Percentiles rank a stretch among this genome's conserved stretches.
phyloP scores from a whole-genome alignment of 53 echinoderm and acorn worm species.

The Holothuria scabra region DNA sequence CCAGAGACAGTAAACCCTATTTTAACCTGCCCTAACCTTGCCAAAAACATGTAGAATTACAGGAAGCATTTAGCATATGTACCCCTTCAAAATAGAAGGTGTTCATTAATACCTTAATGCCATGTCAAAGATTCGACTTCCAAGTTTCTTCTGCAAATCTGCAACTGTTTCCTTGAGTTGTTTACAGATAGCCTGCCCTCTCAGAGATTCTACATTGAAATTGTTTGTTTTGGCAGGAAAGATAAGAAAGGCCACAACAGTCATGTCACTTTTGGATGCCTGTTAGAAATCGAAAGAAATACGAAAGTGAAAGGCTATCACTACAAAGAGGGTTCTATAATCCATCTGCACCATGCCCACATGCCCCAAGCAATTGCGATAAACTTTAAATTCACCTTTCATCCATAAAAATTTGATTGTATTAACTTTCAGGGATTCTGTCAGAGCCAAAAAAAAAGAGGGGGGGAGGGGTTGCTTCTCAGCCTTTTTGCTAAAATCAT shows the following conservation, averaged over 20 bases:
- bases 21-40: no score
- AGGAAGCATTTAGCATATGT: neutral
- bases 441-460: no score
- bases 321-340: no score
- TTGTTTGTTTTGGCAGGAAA: conserved; percentile 94
- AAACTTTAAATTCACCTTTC: neutral
- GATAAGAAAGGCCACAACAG: conserved; percentile 94
- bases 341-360: no score
- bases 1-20: no score
- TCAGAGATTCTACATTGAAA: conserved; percentile 94
- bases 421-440: no score
- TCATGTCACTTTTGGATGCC: conserved; percentile 85
- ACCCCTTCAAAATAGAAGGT: neutral
- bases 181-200: conserved; percentile 95
- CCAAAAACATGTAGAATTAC: no score
- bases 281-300: neutral
- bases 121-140: conserved; percentile 86
- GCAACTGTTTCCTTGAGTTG: conserved; percentile 90
- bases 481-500: no score
- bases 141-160: conserved; percentile 84
- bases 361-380: no score
- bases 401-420: no score
- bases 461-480: no score
- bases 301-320: no score
- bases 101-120: conserved; percentile 71